Evolutionary conservation across 2,797 vertebrate species (phyloP), one percentile per base, ranked within the genome.

Genomic region (Sebastes itinus): DNA sequence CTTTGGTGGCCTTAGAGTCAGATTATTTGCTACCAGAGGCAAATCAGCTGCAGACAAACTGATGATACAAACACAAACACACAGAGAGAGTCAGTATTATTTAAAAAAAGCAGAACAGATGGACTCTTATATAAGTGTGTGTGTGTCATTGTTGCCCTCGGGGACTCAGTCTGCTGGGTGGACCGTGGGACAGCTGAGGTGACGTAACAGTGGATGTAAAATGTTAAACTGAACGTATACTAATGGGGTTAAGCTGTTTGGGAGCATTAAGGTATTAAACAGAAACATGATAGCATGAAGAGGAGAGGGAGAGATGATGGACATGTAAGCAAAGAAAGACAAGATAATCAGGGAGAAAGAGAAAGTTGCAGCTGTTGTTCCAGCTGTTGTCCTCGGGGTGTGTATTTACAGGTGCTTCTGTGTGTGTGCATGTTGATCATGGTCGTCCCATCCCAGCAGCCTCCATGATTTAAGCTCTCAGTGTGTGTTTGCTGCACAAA

Each of bases 321-420:
- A 35, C 6, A 46, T n/a, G 14, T 63, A 7, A 23, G 18, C 42
- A 46, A 46, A 18, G 42, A 42, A 42, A 42, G 38, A 42, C 14
- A 52, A 16, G 20, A 22, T 65, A 25, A 62, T 32, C 18, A 65
- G 5, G 3, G 30, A 58, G 2, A 16, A 9, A 28, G 60, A 67
- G 79, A 84, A 64, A 62, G 66, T 42, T 35, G 0, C 84, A 86
- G 85, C 77, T 89, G 84, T 84, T 86, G 32, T 35, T 86, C 83
- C 85, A 89, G 88, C 64, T 91, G 83, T 75, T 73, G 66, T 78
- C 13, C 25, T 80, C 76, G 1, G 78, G 66, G 32, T 55, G 27
- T 82, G 33, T 12, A n/a, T 67, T 76, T 32, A 70, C 80, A 87
- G 65, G 82, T 81, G 80, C 60, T 33, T 55, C 58, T 54, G n/a